These are phyloP conservation scores for Cephus spinipes DNA, from an alignment of 2,888 invertebrate genomes.

Conservation along the genomic window DNA sequence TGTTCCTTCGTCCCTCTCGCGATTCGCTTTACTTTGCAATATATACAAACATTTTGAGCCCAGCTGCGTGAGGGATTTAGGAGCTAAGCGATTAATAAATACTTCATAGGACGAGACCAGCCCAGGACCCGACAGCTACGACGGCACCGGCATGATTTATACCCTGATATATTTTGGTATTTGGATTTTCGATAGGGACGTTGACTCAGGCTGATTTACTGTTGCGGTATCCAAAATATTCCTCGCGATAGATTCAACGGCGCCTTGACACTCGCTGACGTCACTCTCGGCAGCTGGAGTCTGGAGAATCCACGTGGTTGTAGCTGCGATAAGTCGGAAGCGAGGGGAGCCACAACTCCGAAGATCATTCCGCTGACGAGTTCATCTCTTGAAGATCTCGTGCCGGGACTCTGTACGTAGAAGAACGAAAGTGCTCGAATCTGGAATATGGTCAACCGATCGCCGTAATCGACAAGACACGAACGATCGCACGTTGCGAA, in stretches of 20 bases:
- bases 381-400: not conserved
- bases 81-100: constrained; percentile 63
- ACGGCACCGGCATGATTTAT: constrained; percentile 41
- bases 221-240: not conserved
- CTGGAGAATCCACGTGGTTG: too few species aligned
- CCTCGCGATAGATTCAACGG: not conserved
- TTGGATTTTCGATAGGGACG: constrained; percentile 42
- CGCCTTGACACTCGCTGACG: not conserved
- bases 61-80: constrained; percentile 62
- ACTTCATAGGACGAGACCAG: constrained; percentile 42
- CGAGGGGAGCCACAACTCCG: not conserved
- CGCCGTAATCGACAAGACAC: not conserved
- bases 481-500: too few species aligned
- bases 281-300: not conserved
- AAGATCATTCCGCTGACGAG: not conserved
- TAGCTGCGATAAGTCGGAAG: not conserved
- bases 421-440: not conserved
- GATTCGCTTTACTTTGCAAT: constrained; percentile 51
- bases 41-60: constrained; percentile 58
- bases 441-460: not conserved
- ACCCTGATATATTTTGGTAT: constrained; percentile 44
- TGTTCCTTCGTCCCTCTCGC: not conserved
- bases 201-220: not conserved
- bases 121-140: constrained; percentile 5
- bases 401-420: not conserved